Evolutionary conservation across 2,888 invertebrate genomes (phyloP), one percentile per base, ranked within the genome.

Genomic region (Sericinus montela): DNA sequence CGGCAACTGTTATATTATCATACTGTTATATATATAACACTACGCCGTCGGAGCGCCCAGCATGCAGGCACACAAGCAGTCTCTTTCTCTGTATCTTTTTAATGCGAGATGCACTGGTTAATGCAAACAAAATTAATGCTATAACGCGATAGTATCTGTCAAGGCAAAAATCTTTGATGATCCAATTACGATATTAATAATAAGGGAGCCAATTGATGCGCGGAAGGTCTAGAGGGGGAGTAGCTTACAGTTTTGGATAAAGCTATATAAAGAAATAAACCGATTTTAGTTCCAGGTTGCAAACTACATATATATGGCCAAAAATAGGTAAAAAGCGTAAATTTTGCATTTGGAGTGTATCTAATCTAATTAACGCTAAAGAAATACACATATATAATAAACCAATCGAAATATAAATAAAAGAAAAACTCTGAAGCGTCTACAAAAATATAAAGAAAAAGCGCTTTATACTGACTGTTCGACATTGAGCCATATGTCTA

Each of bases 211-310:
- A 73, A 78, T 71, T 69, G 57, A 57, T 79, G 75, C 83, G 84
- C 85, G 82, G 84, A 84, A 85, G 85, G 84, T 83, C 83, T 83
- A 77, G 65, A 64, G 58, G 67, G 71, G 71, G n/a, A n/a, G n/a
- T 70, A 65, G 64, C 64, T 67, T 65, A 67, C 65, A 76, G 72
- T 38, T 34, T 80, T 71, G 71, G 73, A 75, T 72, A 72, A 80
- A 73, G 72, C 72, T 65, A 40, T 61, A 60, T 52, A 60, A 60
- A 64, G 62, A 68, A 68, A 73, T 69, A 67, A 67, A 65, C 63
- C 59, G 64, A 64, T 65, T 60, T 62, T 63, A 65, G 60, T 73
- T 71, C 51, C 49, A 56, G 56, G 55, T 59, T 57, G 73, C 80
- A 72, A 75, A 74, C 81, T 82, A 82, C 78, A 69, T 68, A 71